These are phyloP conservation scores for Hyles lineata DNA, from an alignment of 2,888 invertebrate genomes.

Conservation along the genomic window DNA sequence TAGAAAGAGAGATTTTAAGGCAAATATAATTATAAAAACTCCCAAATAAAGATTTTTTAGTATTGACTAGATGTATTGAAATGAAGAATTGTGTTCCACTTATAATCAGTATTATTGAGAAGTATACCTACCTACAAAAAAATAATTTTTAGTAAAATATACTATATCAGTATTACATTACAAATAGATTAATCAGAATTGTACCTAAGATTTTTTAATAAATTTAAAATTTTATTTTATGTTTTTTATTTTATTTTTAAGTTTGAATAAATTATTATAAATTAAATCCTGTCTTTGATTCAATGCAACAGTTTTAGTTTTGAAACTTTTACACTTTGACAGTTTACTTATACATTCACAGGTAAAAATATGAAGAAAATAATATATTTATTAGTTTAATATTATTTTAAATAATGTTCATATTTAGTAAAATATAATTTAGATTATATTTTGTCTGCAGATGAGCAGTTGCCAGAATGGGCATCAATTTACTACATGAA, in stretches of 20 bases:
- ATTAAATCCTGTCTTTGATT: neutral
- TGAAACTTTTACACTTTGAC: neutral
- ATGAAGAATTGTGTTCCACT: too few species aligned
- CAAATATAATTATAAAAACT: too few species aligned
- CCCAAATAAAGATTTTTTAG: too few species aligned
- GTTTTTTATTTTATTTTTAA: neutral
- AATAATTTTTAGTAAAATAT: neutral
- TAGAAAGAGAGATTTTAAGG: too few species aligned
- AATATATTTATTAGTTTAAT: neutral
- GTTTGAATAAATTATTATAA: neutral
- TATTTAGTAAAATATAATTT: neutral
- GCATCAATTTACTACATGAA: conserved; percentile 68
- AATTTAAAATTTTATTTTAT: neutral
- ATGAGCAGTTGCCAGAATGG: conserved; percentile 64
- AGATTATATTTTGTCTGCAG: conserved; percentile 37
- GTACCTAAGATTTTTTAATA: neutral
- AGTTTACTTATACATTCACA: too few species aligned
- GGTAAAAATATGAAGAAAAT: too few species aligned
- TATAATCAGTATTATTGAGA: too few species aligned
- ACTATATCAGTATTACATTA: neutral
- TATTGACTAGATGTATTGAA: too few species aligned
- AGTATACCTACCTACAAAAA: neutral
- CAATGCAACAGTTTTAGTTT: neutral
- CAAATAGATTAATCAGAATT: neutral
- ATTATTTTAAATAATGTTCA: too few species aligned